Conservation (phyloP, 2,888 invertebrate genomes). For the Pristionchus exspectatus region DNA sequence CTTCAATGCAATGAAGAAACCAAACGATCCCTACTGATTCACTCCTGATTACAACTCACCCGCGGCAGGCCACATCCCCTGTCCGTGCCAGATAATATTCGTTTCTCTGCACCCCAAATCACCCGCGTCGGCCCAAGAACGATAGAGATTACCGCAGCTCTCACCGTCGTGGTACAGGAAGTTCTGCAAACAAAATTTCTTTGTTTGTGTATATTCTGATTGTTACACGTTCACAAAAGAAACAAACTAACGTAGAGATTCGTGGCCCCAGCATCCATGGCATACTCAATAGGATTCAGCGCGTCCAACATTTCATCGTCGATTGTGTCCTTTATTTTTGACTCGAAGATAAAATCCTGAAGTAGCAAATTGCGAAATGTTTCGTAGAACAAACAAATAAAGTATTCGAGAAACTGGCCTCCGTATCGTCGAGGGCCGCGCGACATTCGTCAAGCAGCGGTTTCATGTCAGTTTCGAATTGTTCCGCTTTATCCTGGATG, state of each 20-base stretch:
- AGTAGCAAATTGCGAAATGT: background rate
- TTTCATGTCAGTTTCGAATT: background rate
- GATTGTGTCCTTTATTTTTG: background rate
- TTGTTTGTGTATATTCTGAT: background rate
- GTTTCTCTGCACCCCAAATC: background rate
- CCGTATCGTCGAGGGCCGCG: background rate
- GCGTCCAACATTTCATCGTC: background rate
- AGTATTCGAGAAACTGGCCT: background rate
- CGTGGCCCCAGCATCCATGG: background rate
- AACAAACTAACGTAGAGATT: background rate
- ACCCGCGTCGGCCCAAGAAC: background rate
- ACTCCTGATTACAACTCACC: background rate
- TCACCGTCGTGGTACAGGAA: background rate
- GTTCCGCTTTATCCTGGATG: background rate
- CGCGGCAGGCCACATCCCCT: background rate
- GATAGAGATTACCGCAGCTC: background rate
- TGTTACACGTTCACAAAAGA: background rate
- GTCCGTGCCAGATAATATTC: background rate
- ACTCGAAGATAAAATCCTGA: background rate
- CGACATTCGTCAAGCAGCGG: background rate
- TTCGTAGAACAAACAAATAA: background rate
- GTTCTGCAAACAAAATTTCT: background rate
- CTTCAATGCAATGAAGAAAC: background rate
- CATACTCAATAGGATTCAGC: background rate
- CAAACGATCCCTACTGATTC: no score